These are phyloP conservation scores for Pseudomyrmex flavicornis DNA, from an alignment of 1,140 invertebrate species.

Conservation along the genomic window DNA sequence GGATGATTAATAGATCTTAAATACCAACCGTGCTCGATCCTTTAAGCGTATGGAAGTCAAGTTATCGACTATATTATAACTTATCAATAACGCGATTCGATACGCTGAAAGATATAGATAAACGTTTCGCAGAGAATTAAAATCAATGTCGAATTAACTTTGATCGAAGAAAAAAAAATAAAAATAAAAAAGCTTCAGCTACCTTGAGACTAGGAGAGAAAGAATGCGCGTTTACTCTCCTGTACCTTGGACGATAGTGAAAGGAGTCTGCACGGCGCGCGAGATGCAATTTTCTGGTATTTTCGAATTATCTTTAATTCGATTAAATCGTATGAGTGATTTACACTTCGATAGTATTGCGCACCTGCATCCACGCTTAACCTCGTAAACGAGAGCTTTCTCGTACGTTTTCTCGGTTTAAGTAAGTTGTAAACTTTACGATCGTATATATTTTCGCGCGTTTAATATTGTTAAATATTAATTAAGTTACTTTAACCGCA, in stretches of 20 bases:
- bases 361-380: not conserved
- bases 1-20: no score
- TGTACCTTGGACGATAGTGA: slow-evolving; percentile 60
- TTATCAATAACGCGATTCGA: slow-evolving; percentile 33
- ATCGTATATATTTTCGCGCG: no score
- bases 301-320: no score
- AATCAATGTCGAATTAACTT: slow-evolving; percentile 24
- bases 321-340: no score
- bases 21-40: no score
- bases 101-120: not conserved
- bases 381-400: no score
- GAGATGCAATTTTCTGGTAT: slow-evolving; percentile 25
- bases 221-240: slow-evolving; percentile 23
- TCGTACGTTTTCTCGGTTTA: no score
- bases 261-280: slow-evolving; percentile 41
- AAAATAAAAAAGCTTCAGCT: not conserved
- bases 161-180: slow-evolving; percentile 31
- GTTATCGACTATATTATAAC: not conserved
- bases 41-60: no score
- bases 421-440: no score
- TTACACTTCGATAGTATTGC: not conserved
- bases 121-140: slow-evolving; percentile 5
- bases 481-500: no score
- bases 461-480: no score
- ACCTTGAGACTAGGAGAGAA: slow-evolving; percentile 35